Base-by-base conservation (phyloP, 2,797 vertebrate genomes). In the Trematomus bernacchii region DNA sequence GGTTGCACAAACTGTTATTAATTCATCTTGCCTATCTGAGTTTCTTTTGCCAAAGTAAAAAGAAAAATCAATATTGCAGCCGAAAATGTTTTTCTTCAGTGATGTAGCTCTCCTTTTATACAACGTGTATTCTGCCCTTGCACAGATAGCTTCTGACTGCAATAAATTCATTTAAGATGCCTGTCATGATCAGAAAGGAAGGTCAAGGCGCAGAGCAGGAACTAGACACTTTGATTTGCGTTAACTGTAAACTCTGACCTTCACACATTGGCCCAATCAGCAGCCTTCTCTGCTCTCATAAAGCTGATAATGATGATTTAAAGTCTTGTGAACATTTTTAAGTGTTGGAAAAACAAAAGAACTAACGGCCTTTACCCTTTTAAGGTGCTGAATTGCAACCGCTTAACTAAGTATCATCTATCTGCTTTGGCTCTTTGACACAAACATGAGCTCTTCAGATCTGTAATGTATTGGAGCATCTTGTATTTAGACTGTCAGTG, bases 221-320 rank as follows among this genome's bases (percentile, higher is more conserved):
- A 47, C 14, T 11, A 7, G 23, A 66, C 58, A 4, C 51, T 66
- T 33, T 69, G 70, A 84, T 82, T 79, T 57, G 71, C 71, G 65
- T 79, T 79, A 27, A 30, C 66, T 46, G 66, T 61, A 27, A 73
- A 59, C 67, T 74, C 21, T 77, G 69, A 72, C 71, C 70, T 60
- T 66, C 53, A 21, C 60, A 21, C 30, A 0, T n/a, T 9, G 5
- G 23, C 57, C 61, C 15, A 13, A 11, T 65, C 21, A 27, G 33
- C 10, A 2, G 43, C 40, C 10, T 10, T 18, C 59, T 15, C 13
- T 3, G 8, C 47, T 66, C 16, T 21, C 7, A 42, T 62, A 37
- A 30, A 4, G 64, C n/a, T 53, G 47, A 63, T 60, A 37, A 42
- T 33, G 54, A 57, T 64, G 44, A 53, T 76, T 54, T 70, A 2